These are phyloP conservation scores for Aurelia coerulea DNA, from an alignment of 30 jellyfish, hydroid and myxozoan genomes.

Conservation along the genomic window DNA sequence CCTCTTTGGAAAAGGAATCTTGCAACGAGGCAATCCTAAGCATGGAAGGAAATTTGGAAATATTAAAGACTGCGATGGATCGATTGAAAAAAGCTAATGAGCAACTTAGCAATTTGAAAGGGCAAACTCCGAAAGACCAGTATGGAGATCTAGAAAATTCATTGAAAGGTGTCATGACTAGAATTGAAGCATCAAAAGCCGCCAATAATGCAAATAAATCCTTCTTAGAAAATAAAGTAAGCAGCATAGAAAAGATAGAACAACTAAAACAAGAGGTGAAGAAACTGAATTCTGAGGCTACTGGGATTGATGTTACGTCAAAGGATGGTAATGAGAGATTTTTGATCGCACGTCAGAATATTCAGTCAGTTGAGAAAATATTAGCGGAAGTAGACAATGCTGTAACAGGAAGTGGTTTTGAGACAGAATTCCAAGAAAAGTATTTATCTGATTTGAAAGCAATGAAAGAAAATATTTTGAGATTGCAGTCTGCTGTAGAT, in stretches of 20 bases:
- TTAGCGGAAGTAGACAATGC: background rate
- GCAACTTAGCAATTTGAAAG: background rate
- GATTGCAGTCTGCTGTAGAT: background rate
- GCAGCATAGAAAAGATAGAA: background rate
- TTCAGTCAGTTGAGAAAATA: background rate
- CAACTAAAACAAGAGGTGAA: background rate
- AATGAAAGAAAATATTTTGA: background rate
- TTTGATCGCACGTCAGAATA: background rate
- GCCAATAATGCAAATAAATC: background rate
- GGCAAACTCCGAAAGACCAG: background rate
- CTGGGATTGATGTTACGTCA: slow-evolving; percentile 4
- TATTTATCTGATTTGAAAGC: background rate
- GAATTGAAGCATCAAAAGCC: background rate
- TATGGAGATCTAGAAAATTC: background rate
- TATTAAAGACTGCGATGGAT: background rate
- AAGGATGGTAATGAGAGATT: slow-evolving; percentile 3
- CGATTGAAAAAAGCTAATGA: background rate
- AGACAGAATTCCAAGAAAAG: background rate
- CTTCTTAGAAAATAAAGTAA: background rate
- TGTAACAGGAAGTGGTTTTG: background rate
- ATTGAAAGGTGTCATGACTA: background rate
- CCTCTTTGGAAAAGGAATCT: background rate
- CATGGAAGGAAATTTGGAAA: background rate
- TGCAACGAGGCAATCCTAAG: background rate
- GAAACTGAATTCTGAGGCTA: background rate